phyloP scores from a whole-genome alignment of 2,113 vertebrate genomes.

The human region DNA sequence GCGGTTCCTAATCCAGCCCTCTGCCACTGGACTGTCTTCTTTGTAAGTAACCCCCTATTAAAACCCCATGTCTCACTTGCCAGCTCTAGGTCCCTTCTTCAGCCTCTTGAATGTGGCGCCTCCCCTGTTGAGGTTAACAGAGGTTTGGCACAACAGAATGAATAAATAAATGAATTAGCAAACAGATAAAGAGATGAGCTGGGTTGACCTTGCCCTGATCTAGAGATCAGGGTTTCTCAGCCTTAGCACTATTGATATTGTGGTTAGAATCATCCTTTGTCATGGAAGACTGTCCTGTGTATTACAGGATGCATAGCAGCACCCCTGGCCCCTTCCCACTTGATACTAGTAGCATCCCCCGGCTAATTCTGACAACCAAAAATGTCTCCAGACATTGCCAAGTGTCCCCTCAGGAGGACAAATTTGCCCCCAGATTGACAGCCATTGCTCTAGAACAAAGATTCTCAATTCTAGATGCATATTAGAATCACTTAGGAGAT shows the following conservation, averaged over 20 bases:
- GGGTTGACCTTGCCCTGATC: not conserved
- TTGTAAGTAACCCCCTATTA: too few relatives aligned
- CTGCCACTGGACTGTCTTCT: too few relatives aligned
- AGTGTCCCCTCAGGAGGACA: not conserved
- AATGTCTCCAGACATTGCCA: not conserved
- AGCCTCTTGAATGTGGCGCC: too few relatives aligned
- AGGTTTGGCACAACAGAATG: too few relatives aligned
- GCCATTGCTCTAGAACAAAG: not conserved
- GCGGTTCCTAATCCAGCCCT: too few relatives aligned
- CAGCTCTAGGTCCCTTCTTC: too few relatives aligned
- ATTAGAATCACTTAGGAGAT: not conserved
- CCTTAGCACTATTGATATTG: not conserved
- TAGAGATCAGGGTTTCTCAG: not conserved
- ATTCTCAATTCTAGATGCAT: not conserved
- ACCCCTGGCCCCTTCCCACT: too few relatives aligned
- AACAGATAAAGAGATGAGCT: not conserved
- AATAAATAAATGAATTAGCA: not conserved
- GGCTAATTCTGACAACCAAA: not conserved
- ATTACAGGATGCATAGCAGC: not conserved
- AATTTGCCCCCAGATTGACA: not conserved
- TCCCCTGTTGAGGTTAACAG: too few relatives aligned
- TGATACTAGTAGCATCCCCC: not conserved
- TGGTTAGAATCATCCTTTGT: not conserved
- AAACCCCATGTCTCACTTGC: too few relatives aligned
- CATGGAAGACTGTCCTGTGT: not conserved